These are phyloP conservation scores for Trichoplax adhaerens DNA, from an alignment of 37 sponge, comb jelly and placozoan genomes.

Conservation along the genomic window DNA sequence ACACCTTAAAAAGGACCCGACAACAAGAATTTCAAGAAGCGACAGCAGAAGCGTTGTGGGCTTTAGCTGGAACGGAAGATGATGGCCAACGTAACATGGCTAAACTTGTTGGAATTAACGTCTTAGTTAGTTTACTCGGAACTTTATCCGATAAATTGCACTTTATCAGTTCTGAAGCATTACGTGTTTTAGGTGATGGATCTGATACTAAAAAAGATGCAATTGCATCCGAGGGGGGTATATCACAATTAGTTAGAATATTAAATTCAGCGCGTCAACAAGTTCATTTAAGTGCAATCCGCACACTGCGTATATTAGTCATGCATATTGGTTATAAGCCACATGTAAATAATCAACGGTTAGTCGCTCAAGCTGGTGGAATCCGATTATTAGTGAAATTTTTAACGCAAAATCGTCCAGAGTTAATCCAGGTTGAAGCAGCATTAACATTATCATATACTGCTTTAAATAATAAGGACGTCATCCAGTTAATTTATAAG, in stretches of 20 bases:
- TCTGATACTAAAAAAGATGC: neutral
- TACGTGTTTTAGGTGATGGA: constrained; percentile 41
- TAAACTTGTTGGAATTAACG: constrained; percentile 41
- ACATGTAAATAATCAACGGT: constrained; percentile 25
- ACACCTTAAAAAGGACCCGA: too few relatives aligned
- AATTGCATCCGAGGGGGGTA: too few relatives aligned
- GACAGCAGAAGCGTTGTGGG: constrained; percentile 56
- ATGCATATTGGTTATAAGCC: constrained; percentile 46
- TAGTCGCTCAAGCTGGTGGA: neutral
- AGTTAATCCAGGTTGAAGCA: constrained; percentile 36
- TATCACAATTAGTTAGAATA: too few relatives aligned
- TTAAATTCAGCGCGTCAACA: constrained; percentile 13
- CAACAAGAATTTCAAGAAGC: too few relatives aligned
- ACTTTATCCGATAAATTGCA: constrained; percentile 34
- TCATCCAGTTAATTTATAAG: constrained; percentile 6
- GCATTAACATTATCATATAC: constrained; percentile 48
- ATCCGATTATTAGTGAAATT: constrained; percentile 22
- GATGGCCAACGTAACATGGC: too few relatives aligned
- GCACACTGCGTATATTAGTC: constrained; percentile 24
- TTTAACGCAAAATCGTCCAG: neutral
- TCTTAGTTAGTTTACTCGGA: constrained; percentile 47
- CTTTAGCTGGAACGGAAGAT: constrained; percentile 36
- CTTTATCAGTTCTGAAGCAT: constrained; percentile 63
- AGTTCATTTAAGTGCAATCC: constrained; percentile 34
- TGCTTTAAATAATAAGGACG: constrained; percentile 21